Conservation (phyloP, 2,113 vertebrate genomes). For the Nymphicus hollandicus region DNA sequence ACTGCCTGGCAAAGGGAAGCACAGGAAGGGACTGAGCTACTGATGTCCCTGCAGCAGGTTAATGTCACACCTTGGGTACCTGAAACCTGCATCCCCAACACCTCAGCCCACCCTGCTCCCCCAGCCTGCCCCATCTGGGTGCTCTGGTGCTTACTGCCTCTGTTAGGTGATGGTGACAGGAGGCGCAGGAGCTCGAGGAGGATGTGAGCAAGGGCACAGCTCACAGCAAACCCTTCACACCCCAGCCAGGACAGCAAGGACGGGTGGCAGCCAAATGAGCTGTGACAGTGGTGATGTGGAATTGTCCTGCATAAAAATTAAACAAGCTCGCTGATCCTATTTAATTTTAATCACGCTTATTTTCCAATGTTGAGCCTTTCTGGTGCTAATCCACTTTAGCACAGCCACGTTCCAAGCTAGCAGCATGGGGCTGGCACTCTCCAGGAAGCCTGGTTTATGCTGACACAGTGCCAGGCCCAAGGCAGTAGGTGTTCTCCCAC, state of each 20-base stretch:
- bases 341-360: not conserved
- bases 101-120: not conserved
- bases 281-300: accelerated
- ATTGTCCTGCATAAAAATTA: not conserved
- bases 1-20: not conserved
- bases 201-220: not conserved
- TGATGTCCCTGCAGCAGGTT: not conserved
- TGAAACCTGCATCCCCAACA: not conserved
- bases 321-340: not conserved
- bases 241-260: not conserved
- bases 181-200: not conserved
- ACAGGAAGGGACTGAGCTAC: not conserved
- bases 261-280: not conserved
- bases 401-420: accelerated
- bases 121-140: not conserved
- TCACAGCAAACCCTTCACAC: not conserved
- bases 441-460: not conserved
- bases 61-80: not conserved
- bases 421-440: not conserved
- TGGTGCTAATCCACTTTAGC: not conserved
- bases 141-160: not conserved
- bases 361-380: not conserved
- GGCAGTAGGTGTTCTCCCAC: not conserved
- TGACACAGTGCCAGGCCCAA: not conserved
- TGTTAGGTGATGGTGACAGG: not conserved